Conservation (phyloP, 2,797 vertebrate genomes). For the Lepus townsendii region DNA sequence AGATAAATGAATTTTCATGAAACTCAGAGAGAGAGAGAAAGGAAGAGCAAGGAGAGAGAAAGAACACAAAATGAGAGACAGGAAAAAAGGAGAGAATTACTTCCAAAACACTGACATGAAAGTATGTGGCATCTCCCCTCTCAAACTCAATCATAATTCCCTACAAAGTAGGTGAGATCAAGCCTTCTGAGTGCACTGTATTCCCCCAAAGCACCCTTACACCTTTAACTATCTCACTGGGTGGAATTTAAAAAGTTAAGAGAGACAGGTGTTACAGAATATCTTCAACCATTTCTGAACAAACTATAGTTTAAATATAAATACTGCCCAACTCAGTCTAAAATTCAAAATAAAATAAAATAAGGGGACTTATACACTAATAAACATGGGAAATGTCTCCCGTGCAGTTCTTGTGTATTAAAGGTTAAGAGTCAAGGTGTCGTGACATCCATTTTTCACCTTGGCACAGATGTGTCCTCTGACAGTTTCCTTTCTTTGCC, state of each 20-base stretch:
- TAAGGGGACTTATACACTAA: neutral
- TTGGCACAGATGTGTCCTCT: conserved; percentile 7
- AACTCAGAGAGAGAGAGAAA: conserved; percentile 78
- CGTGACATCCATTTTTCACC: conserved; percentile 12
- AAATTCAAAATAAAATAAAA: conserved; percentile 56
- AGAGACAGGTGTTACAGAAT: neutral
- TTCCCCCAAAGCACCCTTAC: conserved; percentile 75
- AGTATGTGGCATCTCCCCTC: conserved; percentile 78
- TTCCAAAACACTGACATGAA: conserved; percentile 81
- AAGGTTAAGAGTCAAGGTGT: conserved; percentile 26
- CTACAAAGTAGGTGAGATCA: conserved; percentile 47
- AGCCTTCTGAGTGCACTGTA: conserved; percentile 74
- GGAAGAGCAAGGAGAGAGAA: conserved; percentile 82
- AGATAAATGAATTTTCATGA: conserved; percentile 94
- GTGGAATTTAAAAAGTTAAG: conserved; percentile 49
- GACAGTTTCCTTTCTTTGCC: neutral
- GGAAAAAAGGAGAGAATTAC: conserved; percentile 78
- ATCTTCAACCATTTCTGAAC: conserved; percentile 72
- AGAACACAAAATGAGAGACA: conserved; percentile 81
- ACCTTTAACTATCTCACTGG: conserved; percentile 82
- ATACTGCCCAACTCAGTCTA: conserved; percentile 67
- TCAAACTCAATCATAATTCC: conserved; percentile 66
- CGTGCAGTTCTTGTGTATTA: neutral
- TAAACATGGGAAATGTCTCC: neutral
- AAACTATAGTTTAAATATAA: conserved; percentile 84